Evolutionary conservation across 2,888 invertebrate species (phyloP).

Genomic region (Amblyjoppa fuscipennis): DNA sequence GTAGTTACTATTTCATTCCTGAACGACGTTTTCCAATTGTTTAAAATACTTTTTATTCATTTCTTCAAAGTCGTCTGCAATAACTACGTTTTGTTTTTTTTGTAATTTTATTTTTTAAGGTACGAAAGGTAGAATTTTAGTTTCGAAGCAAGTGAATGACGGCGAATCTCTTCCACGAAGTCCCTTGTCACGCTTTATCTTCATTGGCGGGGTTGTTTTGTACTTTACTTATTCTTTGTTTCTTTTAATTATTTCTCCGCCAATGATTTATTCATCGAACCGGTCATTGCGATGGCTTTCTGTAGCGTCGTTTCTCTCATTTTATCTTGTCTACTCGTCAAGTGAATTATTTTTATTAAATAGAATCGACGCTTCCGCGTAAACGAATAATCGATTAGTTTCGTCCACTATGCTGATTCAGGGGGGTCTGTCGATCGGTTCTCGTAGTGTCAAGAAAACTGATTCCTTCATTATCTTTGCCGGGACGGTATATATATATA

Average conservation of each 20-base stretch:
- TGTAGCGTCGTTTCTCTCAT: slow-evolving; percentile 29
- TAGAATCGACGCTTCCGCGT: slow-evolving; percentile 27
- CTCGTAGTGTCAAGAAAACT: neutral
- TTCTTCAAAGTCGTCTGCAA: slow-evolving; percentile 5
- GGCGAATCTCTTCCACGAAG: slow-evolving; percentile 81
- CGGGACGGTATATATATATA: slow-evolving; percentile 24
- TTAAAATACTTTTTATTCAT: slow-evolving; percentile 47
- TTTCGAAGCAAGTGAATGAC: slow-evolving; percentile 77
- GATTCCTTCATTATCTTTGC: slow-evolving; percentile 14
- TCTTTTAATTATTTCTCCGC: slow-evolving; percentile 56
- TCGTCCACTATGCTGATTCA: slow-evolving; percentile 32
- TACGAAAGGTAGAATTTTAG: slow-evolving; percentile 72
- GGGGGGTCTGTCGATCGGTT: slow-evolving; percentile 6
- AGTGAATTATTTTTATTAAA: neutral
- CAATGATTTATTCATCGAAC: slow-evolving; percentile 1
- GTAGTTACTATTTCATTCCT: slow-evolving; percentile 72
- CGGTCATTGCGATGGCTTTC: slow-evolving; percentile 34
- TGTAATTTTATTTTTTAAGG: slow-evolving; percentile 24
- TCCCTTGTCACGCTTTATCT: slow-evolving; percentile 68
- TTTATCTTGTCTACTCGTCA: neutral
- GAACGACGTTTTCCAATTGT: slow-evolving; percentile 70
- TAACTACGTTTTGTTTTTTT: slow-evolving; percentile 2
- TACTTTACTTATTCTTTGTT: slow-evolving; percentile 56
- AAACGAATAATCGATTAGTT: slow-evolving; percentile 31
- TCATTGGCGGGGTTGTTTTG: slow-evolving; percentile 63